phyloP scores from a whole-genome alignment of 2,113 vertebrate species.

The Siphamia tubifer region DNA sequence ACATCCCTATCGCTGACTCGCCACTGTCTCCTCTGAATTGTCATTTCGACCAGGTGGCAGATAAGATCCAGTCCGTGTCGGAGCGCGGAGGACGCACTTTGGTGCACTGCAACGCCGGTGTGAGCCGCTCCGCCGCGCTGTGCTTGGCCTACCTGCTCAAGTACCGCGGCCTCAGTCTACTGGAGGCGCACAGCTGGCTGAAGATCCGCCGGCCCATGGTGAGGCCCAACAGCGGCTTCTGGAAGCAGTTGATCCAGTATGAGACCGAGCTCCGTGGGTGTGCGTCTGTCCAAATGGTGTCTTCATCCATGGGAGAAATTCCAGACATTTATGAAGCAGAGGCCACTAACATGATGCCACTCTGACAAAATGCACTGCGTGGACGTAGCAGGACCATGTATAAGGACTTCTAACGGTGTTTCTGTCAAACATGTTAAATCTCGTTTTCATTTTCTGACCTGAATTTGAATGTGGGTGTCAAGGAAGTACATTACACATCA shows the following conservation, averaged over 20 bases:
- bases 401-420: too few species aligned
- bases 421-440: too few species aligned
- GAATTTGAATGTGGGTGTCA: too few species aligned
- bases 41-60: conserved; percentile 74
- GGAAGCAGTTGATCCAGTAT: conserved; percentile 78
- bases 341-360: conserved; percentile 62
- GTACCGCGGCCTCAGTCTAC: conserved; percentile 52
- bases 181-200: conserved; percentile 70
- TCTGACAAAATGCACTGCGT: conserved; percentile 36
- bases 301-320: conserved; percentile 72
- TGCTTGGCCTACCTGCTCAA: conserved; percentile 80
- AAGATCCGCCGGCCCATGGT: conserved; percentile 65
- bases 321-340: conserved; percentile 76
- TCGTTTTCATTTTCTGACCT: too few species aligned
- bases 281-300: conserved; percentile 71
- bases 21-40: conserved; percentile 53
- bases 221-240: conserved; percentile 80
- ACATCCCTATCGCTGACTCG: conserved; percentile 70
- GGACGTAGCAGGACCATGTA: neutral
- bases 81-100: conserved; percentile 60
- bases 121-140: conserved; percentile 79
- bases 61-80: conserved; percentile 29
- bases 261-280: conserved; percentile 66
- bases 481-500: too few species aligned
- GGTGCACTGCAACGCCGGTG: conserved; percentile 79